Base-by-base conservation (phyloP, 2,113 vertebrate species). In the Neolamprologus falcicula region DNA sequence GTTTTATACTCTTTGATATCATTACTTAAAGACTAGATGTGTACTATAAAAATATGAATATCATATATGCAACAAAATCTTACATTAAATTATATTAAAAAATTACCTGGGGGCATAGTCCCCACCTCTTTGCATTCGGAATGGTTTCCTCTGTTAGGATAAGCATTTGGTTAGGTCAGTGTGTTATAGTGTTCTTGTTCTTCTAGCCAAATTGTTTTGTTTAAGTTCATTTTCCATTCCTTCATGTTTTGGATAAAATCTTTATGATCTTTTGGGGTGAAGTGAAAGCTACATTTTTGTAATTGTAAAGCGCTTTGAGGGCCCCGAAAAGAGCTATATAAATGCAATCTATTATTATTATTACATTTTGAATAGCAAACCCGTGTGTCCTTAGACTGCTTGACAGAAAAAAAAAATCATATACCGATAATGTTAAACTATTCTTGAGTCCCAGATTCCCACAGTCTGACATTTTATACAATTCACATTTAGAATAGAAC, bases 301-400 rank as follows among this genome's bases (percentile, higher is more conserved):
- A 59, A 59, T 59, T 59, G 26, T 59, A 59, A 59, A 59, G 2
- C 1, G 2, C 2, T 59, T 31, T 31, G 57, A 61, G 26, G 57
- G 26, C 1, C 26, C 57, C 8, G 1, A 61, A 61, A 6, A 61
- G 26, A 0, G 0, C 57, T 9, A 1, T 31, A 31, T 31, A 17
- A 17, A 31, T 61, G 26, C 26, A 61, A 61, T 61, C 57, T 53
- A 53, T 42, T 13, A 14, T 11, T 53, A 53, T 53, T 53, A 50
- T 0, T 52, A 42, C 2, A 71, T 68, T 68, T 68, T 68, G 35
- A 68, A 68, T 40, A 68, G 19, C 11, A 40, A 37, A 40, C 4
- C 33, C 3, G 35, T 68, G 1, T 24, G n/a, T 42, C 66, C 66
- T 16, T 24, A 16, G 37, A 24, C n/a, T 71, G 66, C 7, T 71